Base-by-base conservation (phyloP, 1,140 invertebrate genomes). In the Belonocnema kinseyi region DNA sequence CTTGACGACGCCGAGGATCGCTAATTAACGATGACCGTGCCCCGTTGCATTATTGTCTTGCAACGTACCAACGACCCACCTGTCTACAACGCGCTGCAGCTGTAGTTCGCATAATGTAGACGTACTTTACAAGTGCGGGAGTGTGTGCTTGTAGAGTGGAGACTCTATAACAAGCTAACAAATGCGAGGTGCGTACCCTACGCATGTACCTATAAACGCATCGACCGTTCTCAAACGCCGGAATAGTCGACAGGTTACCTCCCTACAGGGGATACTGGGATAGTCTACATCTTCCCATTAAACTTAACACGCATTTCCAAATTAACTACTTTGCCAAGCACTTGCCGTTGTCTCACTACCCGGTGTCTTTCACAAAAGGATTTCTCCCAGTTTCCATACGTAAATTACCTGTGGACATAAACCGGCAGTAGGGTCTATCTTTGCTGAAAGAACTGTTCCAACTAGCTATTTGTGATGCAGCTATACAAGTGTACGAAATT, bases 1-100 rank as follows among this genome's bases (percentile, higher is more conserved):
- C 84, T 85, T 80, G 77, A 82, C 71, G 79, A 80, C 80, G 81
- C 78, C 81, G 82, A 85, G 85, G 82, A 85, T 88, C 83, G 80
- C 86, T 89, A 89, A 89, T 89, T 89, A 89, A 89, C 86, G 86
- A 85, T 83, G 86, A 86, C 87, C 83, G 74, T 85, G 75, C 66
- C 58, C 75, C 77, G 83, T 80, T 76, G 83, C 82, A 77, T 85
- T 87, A 88, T 88, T 88, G 87, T 84, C 83, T 85, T 80, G 80
- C 54, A 73, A 58, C 76, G 33, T 73, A 74, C 80, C 81, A 70
- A 78, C 81, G 82, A 80, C 80, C 86, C 87, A 88, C 87, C 87
- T 88, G 87, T 83, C 82, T 77, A 75, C 73, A 66, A 79, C 78
- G 78, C 82, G 78, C 70, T 73, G 76, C 85, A 87, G 82, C 79